Base-by-base conservation (phyloP, 2,113 vertebrate genomes). In the Andinoacara biseriatus region DNA sequence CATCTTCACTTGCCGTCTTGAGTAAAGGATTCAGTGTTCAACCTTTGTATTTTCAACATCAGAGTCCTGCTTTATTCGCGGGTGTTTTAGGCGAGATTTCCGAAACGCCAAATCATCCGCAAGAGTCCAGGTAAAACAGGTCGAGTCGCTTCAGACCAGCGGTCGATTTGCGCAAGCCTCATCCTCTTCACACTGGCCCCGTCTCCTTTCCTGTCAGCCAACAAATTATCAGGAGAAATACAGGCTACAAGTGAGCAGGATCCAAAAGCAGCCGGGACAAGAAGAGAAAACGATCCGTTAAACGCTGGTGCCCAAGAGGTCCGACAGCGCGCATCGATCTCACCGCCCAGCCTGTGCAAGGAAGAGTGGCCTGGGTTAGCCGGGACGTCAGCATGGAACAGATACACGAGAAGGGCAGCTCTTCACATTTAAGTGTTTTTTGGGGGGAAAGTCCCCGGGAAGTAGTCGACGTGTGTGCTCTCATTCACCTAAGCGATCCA, bases 1-100 rank as follows among this genome's bases (percentile, higher is more conserved):
- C 93, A 93, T 94, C 93, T 91, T 95, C 94, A 89, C 94, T 94
- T 82, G 95, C 91, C 91, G 95, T 95, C 90, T 95, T 95, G 90
- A 94, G 90, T 90, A 86, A 84, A 87, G 92, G 90, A 92, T 91
- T 94, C 94, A 94, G 94, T 85, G 91, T 94, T 94, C 89, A 91
- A 80, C 78, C 83, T 89, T 84, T 81, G 38, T 54, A 17, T 90
- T 79, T 84, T 87, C 83, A 86, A 74, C 88, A 88, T 89, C 74
- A 69, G 88, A 87, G 49, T 90, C 58, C 43, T 22, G 67, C 49
- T 72, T 65, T 33, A 20, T 26, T 31, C 10, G 61, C 40, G 72
- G 49, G 52, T 33, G 49, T 35, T 82, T 84, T 59, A 10, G 18
- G n/a, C 38, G 78, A 77, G 80, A 67, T 86, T 61, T 90, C 63